These are phyloP conservation scores for Pangasianodon gigas DNA, from an alignment of 2,113 vertebrate genomes.

Conservation along the genomic window DNA sequence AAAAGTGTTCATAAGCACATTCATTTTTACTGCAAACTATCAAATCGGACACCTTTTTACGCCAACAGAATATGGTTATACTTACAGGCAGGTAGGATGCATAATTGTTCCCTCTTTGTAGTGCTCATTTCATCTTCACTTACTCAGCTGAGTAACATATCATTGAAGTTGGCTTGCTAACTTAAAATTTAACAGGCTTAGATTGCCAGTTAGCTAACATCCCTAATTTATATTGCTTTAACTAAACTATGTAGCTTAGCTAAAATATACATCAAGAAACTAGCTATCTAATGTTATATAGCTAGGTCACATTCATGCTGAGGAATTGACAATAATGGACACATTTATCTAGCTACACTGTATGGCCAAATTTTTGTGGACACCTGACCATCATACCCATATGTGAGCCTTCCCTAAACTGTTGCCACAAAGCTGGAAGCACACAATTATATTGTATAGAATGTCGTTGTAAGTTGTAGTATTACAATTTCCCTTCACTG, in stretches of 20 bases:
- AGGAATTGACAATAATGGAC: neutral
- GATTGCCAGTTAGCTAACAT: neutral
- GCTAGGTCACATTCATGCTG: neutral
- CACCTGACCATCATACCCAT: neutral
- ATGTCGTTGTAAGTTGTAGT: neutral
- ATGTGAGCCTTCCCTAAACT: too few species aligned
- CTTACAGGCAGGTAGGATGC: neutral
- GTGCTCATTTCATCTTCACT: neutral
- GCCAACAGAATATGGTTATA: neutral
- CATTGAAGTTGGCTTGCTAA: neutral
- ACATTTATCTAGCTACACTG: neutral
- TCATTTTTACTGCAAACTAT: neutral
- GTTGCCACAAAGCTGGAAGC: neutral
- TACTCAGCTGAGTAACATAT: neutral
- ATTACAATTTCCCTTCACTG: neutral
- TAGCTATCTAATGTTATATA: neutral
- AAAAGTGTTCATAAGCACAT: neutral
- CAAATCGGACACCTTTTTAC: neutral
- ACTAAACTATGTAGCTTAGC: neutral
- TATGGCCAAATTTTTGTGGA: neutral
- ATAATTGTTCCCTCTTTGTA: neutral
- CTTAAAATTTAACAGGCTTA: neutral
- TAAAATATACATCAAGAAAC: neutral
- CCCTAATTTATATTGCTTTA: neutral
- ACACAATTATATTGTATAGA: neutral